A percentile compares a stretch with the other conserved stretches of the same genome.
Conservation (phyloP, 2,113 vertebrate genomes). For the Propithecus coquereli region DNA sequence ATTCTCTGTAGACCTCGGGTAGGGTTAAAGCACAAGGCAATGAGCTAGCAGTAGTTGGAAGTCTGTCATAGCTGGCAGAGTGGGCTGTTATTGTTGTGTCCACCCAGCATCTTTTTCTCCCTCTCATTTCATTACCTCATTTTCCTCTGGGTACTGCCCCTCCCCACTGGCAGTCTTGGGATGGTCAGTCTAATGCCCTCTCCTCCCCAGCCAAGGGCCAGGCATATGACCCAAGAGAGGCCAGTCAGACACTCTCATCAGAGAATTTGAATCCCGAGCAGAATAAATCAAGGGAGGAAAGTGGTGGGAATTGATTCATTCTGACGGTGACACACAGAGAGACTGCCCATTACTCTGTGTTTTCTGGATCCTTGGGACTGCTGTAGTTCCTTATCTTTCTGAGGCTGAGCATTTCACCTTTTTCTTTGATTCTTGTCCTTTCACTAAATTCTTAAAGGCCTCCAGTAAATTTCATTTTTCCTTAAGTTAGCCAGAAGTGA, state of each 20-base stretch:
- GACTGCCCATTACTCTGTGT: rapidly evolving
- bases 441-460: neutral
- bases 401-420: neutral
- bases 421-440: neutral
- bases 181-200: neutral
- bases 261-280: neutral
- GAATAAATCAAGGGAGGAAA: neutral
- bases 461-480: neutral
- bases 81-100: neutral
- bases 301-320: neutral
- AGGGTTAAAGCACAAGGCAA: neutral
- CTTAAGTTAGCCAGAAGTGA: neutral
- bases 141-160: neutral
- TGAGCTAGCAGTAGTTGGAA: neutral
- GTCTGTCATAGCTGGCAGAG: neutral
- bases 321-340: neutral
- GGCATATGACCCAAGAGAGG: neutral
- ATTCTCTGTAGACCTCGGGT: neutral
- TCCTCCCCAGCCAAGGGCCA: neutral
- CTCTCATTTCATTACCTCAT: neutral
- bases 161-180: neutral
- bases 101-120: neutral
- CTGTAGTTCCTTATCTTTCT: neutral
- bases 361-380: neutral
- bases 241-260: neutral